Evolutionary conservation across 2,113 vertebrate genomes (phyloP).

Genomic region (Arvicanthis niloticus): DNA sequence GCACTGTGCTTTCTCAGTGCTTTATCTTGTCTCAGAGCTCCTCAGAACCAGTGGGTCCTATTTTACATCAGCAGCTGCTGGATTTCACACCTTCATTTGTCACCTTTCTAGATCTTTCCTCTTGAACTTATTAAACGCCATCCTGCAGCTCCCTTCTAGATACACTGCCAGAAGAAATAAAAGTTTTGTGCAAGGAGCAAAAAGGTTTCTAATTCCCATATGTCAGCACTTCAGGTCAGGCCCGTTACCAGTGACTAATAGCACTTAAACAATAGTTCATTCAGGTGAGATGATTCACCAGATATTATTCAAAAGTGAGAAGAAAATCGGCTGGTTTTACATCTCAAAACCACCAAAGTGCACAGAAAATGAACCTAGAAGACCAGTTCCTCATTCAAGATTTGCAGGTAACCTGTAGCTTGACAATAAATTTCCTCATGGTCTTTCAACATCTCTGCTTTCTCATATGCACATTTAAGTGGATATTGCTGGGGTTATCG

Average conservation of each 20-base stretch:
- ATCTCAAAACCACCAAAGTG: conserved; percentile 26
- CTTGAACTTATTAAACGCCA: conserved; percentile 68
- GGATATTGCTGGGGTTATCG: background rate
- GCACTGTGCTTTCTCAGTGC: background rate
- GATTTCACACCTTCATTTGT: conserved; percentile 69
- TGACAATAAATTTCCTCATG: conserved; percentile 8
- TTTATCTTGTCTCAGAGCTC: background rate
- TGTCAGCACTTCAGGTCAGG: conserved; percentile 65
- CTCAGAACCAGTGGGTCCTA: conserved; percentile 54
- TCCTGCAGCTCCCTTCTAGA: conserved; percentile 52
- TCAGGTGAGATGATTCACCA: conserved; percentile 70
- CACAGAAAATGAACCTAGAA: conserved; percentile 37
- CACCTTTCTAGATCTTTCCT: conserved; percentile 58
- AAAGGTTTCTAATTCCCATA: conserved; percentile 75
- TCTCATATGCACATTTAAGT: conserved; percentile 31
- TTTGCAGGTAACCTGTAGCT: conserved; percentile 14
- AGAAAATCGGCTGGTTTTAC: conserved; percentile 68
- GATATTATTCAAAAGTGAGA: conserved; percentile 72
- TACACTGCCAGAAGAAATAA: conserved; percentile 62
- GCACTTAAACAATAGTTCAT: conserved; percentile 76
- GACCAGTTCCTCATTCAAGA: background rate
- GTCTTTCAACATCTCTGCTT: conserved; percentile 53
- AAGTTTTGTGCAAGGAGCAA: conserved; percentile 71
- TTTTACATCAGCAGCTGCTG: conserved; percentile 52
- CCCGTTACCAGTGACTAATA: conserved; percentile 69